phyloP scores from a whole-genome alignment of 2,797 vertebrate species.

The Oreonectes daqikongensis region DNA sequence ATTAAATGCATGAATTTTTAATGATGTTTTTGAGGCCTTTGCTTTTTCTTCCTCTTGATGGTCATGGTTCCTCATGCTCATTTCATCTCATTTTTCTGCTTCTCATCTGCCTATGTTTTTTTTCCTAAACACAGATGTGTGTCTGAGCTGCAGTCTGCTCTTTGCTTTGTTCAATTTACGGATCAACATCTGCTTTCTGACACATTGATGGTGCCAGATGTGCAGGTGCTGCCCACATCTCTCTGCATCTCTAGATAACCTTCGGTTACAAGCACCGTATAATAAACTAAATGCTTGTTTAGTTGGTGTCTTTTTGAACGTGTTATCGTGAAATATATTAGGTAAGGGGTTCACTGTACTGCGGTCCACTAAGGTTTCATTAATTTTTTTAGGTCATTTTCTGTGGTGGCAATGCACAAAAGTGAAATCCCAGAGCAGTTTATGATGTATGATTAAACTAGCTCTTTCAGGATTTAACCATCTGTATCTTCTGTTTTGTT shows the following conservation, averaged over 20 bases:
- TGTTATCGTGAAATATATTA: background rate
- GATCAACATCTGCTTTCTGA: constrained; percentile 22
- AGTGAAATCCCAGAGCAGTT: constrained; percentile 19
- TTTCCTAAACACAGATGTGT: constrained; percentile 1
- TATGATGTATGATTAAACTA: background rate
- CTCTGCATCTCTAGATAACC: background rate
- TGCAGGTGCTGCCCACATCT: constrained; percentile 25
- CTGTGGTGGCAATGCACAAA: constrained; percentile 5
- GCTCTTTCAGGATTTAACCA: background rate
- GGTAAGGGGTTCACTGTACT: background rate
- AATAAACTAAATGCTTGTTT: background rate
- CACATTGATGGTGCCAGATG: constrained; percentile 35
- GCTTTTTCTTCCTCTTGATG: background rate
- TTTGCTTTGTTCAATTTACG: constrained; percentile 33
- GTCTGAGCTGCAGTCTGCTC: constrained; percentile 10
- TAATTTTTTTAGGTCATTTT: constrained; percentile 28
- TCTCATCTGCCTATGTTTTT: background rate
- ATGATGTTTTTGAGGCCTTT: background rate
- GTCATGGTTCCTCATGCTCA: background rate
- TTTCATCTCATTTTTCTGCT: background rate
- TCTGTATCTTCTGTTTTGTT: background rate
- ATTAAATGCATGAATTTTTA: constrained; percentile 7
- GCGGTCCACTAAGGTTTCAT: background rate
- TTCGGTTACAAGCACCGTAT: background rate
- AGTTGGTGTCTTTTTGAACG: too few relatives aligned